Conservation (phyloP, 2,113 vertebrate species). For the Probosciger aterrimus region DNA sequence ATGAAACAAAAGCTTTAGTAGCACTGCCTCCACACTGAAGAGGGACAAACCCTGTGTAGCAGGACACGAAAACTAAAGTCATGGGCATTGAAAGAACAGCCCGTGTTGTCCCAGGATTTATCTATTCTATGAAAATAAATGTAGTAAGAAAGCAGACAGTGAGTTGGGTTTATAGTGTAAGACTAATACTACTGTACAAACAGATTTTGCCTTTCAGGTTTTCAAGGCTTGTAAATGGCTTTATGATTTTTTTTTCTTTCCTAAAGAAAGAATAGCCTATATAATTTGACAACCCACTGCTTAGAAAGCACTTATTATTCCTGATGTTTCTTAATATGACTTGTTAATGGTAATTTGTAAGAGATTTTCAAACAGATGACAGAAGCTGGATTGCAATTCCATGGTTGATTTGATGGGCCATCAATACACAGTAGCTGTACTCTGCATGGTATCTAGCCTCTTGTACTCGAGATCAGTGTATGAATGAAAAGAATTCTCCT, state of each 20-base stretch:
- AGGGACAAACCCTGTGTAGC: not conserved
- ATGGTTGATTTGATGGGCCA: not conserved
- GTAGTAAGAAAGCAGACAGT: not conserved
- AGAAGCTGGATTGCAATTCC: not conserved
- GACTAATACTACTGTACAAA: not conserved
- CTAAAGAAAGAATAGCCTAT: not conserved
- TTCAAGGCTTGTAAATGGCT: not conserved
- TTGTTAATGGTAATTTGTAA: not conserved
- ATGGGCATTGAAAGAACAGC: not conserved
- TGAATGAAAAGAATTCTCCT: not conserved
- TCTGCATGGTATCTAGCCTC: not conserved
- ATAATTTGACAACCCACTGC: not conserved
- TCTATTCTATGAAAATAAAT: not conserved
- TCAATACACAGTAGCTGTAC: not conserved
- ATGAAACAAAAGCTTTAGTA: not conserved
- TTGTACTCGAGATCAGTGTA: not conserved
- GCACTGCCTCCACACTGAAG: rapidly evolving
- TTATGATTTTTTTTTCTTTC: not conserved
- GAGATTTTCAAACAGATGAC: not conserved
- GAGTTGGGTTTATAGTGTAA: not conserved
- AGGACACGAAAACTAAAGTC: not conserved
- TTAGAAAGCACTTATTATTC: not conserved
- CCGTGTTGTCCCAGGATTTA: not conserved
- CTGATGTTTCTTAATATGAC: not conserved
- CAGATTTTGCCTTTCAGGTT: not conserved